Evolutionary conservation across 2,888 invertebrate species (phyloP), one percentile per base, ranked within the genome.

Genomic region (Sinopyrophorus schimmeli): DNA sequence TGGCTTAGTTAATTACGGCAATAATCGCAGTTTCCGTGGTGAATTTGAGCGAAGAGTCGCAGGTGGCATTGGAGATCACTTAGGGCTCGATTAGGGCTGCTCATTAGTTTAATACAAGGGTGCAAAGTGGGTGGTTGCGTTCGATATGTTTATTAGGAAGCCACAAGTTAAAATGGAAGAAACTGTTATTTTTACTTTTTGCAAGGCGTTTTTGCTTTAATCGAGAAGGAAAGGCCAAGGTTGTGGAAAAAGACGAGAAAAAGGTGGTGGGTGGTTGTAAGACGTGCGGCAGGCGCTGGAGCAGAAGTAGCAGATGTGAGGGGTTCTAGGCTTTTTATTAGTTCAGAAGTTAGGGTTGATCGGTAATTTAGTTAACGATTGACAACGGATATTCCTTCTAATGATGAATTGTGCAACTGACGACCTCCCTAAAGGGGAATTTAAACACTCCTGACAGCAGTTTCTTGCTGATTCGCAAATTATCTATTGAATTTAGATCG

Each of bases 291-390:
- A 53, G n/a, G n/a, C n/a, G n/a, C n/a, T n/a, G n/a, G n/a, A n/a
- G n/a, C n/a, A n/a, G n/a, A n/a, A n/a, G n/a, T n/a, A n/a, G 46
- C 49, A 53, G 53, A 53, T 53, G 53, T 50, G 53, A 53, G 34
- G 53, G 49, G 53, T 38, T 27, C 42, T 34, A 32, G 50, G 43
- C 57, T 57, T 57, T 57, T 57, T 57, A 57, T 55, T 57, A 55
- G 57, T 57, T 55, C 53, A 28, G 48, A 55, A 55, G 44, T 50
- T 38, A 39, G 48, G 52, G 47, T 37, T 47, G 53, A 57, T 57
- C 53, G 57, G 57, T 57, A 57, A 57, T 57, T 57, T 55, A 57
- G 55, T 59, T 60, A 60, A 59, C 58, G 60, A 60, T 60, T 60
- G 60, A 60, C 60, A 60, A 60, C 57, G 53, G 57, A 53, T 55